Evolutionary conservation across 2,888 invertebrate genomes (phyloP), one percentile per base, ranked within the genome.

Genomic region (Alloplasta piceator): DNA sequence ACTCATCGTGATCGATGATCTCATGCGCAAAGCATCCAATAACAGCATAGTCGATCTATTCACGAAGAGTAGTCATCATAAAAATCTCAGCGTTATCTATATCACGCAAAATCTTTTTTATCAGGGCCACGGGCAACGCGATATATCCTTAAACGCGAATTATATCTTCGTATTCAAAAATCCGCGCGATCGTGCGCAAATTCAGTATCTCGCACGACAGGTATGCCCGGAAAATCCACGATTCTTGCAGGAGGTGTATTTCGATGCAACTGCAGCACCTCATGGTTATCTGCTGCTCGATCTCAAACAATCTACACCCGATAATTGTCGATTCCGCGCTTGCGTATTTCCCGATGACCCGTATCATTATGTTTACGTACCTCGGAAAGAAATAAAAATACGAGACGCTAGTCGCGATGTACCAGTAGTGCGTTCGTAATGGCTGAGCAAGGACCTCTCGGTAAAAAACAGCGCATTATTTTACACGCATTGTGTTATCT

Each of bases 111-210:
- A 61, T 64, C 43, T 79, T 16, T 74, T 79, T 16, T 64, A 80
- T 41, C 63, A 60, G 14, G 72, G 63, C 1, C 58, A 41, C 5
- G 78, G 78, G 0, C 58, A 80, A 41, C 60, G 82, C 1, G 83
- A 84, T 46, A 83, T 83, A 5, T 72, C 77, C 6, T 52, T 80
- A 3, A 78, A 82, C 16, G 63, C 83, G 0, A 64, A 72, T 39
- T 82, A 82, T 38, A 82, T 82, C 14, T 75, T 84, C 3, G 26
- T 83, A 38, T 78, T 83, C 39, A 78, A 83, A 58, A 82, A 83
- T 16, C 80, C 78, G 0, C 68, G 80, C 0, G 84, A 84, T 50
- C 68, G 61, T 7, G 64, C 83, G n/a, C 78, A 78, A 16, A 80
- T 83, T 38, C 38, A 55, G 1, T 75, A 72, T 72, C 68, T 79